Evolutionary conservation across 2,888 invertebrate genomes (phyloP).

Genomic region (Meliscaeva auricollis): DNA sequence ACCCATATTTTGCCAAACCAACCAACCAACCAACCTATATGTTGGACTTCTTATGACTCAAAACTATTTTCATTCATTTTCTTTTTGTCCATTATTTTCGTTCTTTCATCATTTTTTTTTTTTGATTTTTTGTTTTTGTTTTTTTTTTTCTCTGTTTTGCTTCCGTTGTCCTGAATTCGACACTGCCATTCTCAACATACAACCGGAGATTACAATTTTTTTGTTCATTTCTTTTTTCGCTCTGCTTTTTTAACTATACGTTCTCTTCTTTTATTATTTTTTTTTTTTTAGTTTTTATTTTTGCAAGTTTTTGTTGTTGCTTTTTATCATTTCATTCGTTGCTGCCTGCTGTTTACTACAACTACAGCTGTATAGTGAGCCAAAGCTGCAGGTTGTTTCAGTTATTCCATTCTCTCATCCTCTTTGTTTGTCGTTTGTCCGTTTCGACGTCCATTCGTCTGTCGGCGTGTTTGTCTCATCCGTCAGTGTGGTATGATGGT

Average conservation of each 20-base stretch:
- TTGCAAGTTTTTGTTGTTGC: background rate
- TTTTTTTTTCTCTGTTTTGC: constrained; percentile 69
- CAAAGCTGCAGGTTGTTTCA: constrained; percentile 71
- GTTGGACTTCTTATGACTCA: constrained; percentile 70
- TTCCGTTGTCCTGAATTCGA: constrained; percentile 76
- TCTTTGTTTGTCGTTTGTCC: constrained; percentile 55
- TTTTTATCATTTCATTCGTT: constrained; percentile 20
- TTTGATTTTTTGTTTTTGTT: constrained; percentile 15
- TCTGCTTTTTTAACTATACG: constrained; percentile 49
- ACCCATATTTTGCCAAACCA: constrained; percentile 38
- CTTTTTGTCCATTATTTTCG: constrained; percentile 41
- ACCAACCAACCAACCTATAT: constrained; percentile 50
- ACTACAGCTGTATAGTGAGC: constrained; percentile 62
- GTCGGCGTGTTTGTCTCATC: background rate
- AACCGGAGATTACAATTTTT: constrained; percentile 75
- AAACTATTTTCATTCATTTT: constrained; percentile 74
- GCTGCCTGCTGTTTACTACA: constrained; percentile 62
- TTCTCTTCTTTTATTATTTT: constrained; percentile 18
- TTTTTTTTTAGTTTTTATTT: constrained; percentile 17
- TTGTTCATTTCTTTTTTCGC: constrained; percentile 53
- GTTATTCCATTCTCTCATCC: constrained; percentile 60
- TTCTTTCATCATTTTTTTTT: constrained; percentile 52
- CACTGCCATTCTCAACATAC: constrained; percentile 75
- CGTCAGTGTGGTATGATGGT: constrained; percentile 17
- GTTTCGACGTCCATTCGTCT: background rate